Evolutionary conservation across 1,140 invertebrate genomes (phyloP), one percentile per base, ranked within the genome.

Genomic region (Bombus consobrinus): DNA sequence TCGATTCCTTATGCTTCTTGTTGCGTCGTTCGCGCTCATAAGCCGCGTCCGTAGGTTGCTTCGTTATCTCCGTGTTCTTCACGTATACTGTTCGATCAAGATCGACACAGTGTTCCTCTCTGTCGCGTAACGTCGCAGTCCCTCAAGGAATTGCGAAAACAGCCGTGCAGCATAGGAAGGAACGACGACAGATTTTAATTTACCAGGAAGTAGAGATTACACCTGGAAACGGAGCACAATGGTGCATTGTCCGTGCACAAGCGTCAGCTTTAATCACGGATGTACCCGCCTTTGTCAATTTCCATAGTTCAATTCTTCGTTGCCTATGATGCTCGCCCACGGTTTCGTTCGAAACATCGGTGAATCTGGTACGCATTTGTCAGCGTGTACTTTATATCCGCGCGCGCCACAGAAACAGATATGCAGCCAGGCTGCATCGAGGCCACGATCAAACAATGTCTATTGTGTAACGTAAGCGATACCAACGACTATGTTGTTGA

Each of bases 281-380:
- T 93, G 93, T 92, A 86, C 87, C 74, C 89, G 90, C 89, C 92
- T 91, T 93, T 93, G 93, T 93, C 93, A 92, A 93, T 93, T 93
- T 92, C 87, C 90, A 93, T 92, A 92, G 91, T 89, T 89, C 89
- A 47, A 90, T 91, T 82, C 89, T 62, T 81, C 18, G 81, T 80
- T 73, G 71, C 83, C 89, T 88, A 72, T 83, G 81, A 79, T 59
- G 53, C 37, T 86, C 92, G 87, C 89, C 91, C 85, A 92, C 89
- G 88, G 64, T 72, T 80, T 84, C 83, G 79, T n/a, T 74, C 77
- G 81, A 76, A 66, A 73, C 59, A 41, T 79, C 84, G 88, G 18
- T 57, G 88, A 72, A 76, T 62, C 72, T 64, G n/a, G 62, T 32
- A 64, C 32, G 64, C 66, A 76, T 76, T 62, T n/a, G 59, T 62